Percentiles rank a stretch among this genome's conserved stretches.
Conservation (phyloP, 1,140 invertebrate species). For the Mycetomoellerius zeteki region DNA sequence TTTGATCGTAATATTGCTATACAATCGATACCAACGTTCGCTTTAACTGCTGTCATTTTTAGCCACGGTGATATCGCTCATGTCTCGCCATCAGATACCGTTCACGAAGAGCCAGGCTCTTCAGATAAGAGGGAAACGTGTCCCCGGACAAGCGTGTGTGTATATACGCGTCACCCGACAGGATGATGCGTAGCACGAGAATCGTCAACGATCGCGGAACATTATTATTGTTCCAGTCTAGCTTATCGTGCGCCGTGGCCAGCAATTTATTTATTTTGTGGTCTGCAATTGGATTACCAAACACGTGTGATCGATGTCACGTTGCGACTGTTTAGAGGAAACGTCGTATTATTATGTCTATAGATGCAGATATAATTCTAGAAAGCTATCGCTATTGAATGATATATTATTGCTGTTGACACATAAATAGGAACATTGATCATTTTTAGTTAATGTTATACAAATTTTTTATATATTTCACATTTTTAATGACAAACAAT, state of each 20-base stretch:
- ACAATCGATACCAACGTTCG: slow-evolving; percentile 40
- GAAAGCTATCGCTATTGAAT: too few relatives aligned
- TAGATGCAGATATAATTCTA: not conserved
- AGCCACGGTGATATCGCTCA: slow-evolving; percentile 55
- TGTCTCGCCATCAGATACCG: slow-evolving; percentile 73
- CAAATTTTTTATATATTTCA: too few relatives aligned
- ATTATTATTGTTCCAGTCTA: slow-evolving; percentile 35
- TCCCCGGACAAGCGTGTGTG: slow-evolving; percentile 17
- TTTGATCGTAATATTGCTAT: slow-evolving; percentile 50
- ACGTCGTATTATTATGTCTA: not conserved
- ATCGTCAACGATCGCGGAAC: slow-evolving; percentile 44
- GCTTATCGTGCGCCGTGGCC: slow-evolving; percentile 9
- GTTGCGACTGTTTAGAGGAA: not conserved
- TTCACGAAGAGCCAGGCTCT: slow-evolving; percentile 67
- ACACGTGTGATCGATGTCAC: slow-evolving; percentile 38
- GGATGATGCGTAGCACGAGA: slow-evolving; percentile 15
- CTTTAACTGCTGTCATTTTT: slow-evolving; percentile 34
- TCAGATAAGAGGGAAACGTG: slow-evolving; percentile 67
- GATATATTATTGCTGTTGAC: too few relatives aligned
- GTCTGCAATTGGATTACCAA: slow-evolving; percentile 47
- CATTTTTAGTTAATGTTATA: too few relatives aligned
- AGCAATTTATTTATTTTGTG: slow-evolving; percentile 51
- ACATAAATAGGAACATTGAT: too few relatives aligned
- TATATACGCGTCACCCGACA: slow-evolving; percentile 9
- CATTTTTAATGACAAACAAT: too few relatives aligned